phyloP scores from a whole-genome alignment of 2,797 vertebrate species.

The Spinus olivaceus region DNA sequence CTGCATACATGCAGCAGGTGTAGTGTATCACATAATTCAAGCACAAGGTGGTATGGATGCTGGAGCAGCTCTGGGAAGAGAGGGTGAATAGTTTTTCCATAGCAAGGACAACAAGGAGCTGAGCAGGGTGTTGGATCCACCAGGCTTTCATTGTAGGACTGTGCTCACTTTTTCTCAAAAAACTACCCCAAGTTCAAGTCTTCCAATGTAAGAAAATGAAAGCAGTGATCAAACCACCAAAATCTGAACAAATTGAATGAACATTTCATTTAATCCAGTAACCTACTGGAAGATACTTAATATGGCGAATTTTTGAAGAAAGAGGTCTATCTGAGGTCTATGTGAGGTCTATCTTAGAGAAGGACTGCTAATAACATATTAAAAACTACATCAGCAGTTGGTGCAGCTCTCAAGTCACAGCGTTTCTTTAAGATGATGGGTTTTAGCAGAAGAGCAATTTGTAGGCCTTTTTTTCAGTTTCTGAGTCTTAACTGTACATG shows the following conservation, averaged over 20 bases:
- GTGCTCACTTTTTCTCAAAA: background rate
- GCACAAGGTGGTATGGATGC: background rate
- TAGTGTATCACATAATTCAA: fast-evolving
- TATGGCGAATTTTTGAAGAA: background rate
- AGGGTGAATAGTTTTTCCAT: background rate
- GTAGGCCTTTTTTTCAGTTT: background rate
- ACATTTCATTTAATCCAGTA: background rate
- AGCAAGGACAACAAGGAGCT: background rate
- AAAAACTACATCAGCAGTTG: background rate
- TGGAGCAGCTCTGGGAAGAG: background rate
- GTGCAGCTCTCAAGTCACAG: background rate
- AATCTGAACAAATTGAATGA: background rate
- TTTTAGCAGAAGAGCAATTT: background rate
- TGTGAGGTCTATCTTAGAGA: background rate
- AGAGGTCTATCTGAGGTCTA: background rate
- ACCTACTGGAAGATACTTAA: background rate
- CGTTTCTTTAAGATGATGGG: background rate
- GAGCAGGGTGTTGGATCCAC: background rate
- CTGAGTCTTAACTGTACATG: background rate
- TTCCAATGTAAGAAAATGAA: background rate
- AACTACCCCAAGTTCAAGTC: background rate
- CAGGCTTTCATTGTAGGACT: background rate
- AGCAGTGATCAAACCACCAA: background rate
- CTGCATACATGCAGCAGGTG: background rate
- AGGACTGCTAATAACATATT: background rate